Base-by-base conservation (phyloP, 23 tunicate species). In the Aplidium turbinatum region DNA sequence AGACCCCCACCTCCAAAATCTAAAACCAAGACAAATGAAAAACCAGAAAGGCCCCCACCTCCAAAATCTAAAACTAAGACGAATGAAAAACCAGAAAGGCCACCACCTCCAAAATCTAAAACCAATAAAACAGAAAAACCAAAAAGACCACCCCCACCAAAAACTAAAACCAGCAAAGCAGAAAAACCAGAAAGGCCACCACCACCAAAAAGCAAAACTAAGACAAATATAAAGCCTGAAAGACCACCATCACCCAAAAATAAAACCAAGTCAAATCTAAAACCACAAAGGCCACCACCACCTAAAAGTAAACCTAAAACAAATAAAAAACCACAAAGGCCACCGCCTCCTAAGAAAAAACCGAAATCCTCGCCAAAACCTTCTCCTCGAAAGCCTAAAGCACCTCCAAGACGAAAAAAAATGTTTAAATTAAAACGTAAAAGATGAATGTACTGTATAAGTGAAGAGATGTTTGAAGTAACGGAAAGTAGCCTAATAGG, bases 111-210 rank as follows among this genome's bases (percentile, higher is more conserved):
- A 42, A 42, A 42, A 42, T 16, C 50, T 42, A 16, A 42, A 7
- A 9, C 63, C 16, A 68, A 19, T 5, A 23, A 38, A n/a, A 38
- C 25, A 70, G 35, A 76, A 53, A 61, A 60, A 61, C 71, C 58
- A 39, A 34, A 22, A 36, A 19, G 22, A 35, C 19, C 33, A 36
- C 73, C 67, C 4, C 36, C 67, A 4, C 67, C 67, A 54, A 54
- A 54, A 54, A 54, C n/a, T 9, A 54, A 54, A 19, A 19, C 60
- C 60, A 19, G 26, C 60, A 7, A 24, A 24, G 22, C 60, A 5
- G 31, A 60, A 60, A 42, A 42, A 42, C 50, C 50, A 42, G 13
- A 11, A 42, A 42, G 50, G 16, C 50, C 50, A 42, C 50, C 50
- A 42, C 16, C 16, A 42, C 50, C 50, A 42, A 62, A 62, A 62